Percentiles rank a stretch among this genome's conserved stretches.
Conservation (phyloP, 2,113 vertebrate genomes). For the Catharus bicknelli region DNA sequence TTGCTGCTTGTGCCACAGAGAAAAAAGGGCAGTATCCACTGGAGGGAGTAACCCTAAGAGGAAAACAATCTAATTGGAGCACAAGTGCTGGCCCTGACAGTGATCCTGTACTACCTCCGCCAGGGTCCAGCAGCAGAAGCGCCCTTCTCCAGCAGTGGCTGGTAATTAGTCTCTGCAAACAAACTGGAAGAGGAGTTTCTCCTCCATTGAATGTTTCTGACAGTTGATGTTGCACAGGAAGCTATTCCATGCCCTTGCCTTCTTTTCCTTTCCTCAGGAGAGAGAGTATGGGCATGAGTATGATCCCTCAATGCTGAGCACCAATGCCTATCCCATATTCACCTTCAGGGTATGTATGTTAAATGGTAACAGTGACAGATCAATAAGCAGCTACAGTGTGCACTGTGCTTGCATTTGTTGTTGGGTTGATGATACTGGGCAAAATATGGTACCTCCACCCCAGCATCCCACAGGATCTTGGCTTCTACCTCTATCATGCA, state of each 20-base stretch:
- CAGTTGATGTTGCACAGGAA: conserved; percentile 52
- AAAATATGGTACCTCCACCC: not conserved
- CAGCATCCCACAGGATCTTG: conserved; percentile 15
- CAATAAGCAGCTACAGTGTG: conserved; percentile 39
- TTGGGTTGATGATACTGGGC: conserved; percentile 5
- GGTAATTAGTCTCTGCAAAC: conserved; percentile 39
- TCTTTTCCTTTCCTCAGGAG: conserved; percentile 27
- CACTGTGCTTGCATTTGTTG: conserved; percentile 8
- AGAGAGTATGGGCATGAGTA: conserved; percentile 7
- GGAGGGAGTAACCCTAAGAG: not conserved
- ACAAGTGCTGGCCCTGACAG: conserved; percentile 27
- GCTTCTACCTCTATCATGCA: conserved; percentile 54
- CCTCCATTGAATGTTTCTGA: conserved; percentile 39
- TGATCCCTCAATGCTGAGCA: conserved; percentile 44
- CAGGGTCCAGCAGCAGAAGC: conserved; percentile 43
- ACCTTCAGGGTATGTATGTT: conserved; percentile 26
- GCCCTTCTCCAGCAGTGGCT: conserved; percentile 42
- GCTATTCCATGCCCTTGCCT: conserved; percentile 34
- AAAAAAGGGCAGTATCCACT: not conserved
- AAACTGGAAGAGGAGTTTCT: conserved; percentile 66
- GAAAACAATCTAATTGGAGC: not conserved
- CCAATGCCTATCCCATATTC: conserved; percentile 40
- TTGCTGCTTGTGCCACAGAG: not conserved
- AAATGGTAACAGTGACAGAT: not conserved
- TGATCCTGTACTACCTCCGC: conserved; percentile 53